These are phyloP conservation scores for Chrysomela aeneicollis DNA, from an alignment of 2,888 invertebrate genomes.

Conservation along the genomic window DNA sequence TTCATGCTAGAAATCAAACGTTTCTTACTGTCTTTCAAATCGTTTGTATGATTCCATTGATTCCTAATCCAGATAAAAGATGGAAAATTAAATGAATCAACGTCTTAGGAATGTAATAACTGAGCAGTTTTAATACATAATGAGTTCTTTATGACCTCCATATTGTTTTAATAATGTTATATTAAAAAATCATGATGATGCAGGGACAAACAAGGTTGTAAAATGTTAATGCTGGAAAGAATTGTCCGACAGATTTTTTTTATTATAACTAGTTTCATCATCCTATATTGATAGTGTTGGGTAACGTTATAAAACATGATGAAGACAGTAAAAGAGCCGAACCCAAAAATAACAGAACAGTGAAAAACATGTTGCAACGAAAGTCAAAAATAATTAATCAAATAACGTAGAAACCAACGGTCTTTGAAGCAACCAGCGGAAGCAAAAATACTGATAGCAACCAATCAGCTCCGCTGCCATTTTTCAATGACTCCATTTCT, in stretches of 20 bases:
- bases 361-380: background rate
- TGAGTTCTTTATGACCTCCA: constrained; percentile 17
- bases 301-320: background rate
- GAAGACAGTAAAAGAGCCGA: background rate
- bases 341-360: background rate
- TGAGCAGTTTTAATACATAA: constrained; percentile 17
- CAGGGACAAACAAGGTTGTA: constrained; percentile 32
- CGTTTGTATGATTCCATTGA: too few relatives aligned
- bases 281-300: background rate
- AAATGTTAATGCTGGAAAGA: constrained; percentile 31
- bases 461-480: too few relatives aligned
- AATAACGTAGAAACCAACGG: too few relatives aligned
- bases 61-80: background rate
- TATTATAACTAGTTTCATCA: constrained; percentile 15
- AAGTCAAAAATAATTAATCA: background rate
- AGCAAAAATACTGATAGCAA: too few relatives aligned
- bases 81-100: background rate
- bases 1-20: too few relatives aligned
- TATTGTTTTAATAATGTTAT: constrained; percentile 12
- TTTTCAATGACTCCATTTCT: too few relatives aligned
- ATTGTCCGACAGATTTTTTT: constrained; percentile 25
- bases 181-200: constrained; percentile 22
- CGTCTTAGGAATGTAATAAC: background rate
- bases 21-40: too few relatives aligned
- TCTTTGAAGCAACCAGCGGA: too few relatives aligned